Conservation (phyloP, 2,888 invertebrate species). For the Pyralis farinalis region DNA sequence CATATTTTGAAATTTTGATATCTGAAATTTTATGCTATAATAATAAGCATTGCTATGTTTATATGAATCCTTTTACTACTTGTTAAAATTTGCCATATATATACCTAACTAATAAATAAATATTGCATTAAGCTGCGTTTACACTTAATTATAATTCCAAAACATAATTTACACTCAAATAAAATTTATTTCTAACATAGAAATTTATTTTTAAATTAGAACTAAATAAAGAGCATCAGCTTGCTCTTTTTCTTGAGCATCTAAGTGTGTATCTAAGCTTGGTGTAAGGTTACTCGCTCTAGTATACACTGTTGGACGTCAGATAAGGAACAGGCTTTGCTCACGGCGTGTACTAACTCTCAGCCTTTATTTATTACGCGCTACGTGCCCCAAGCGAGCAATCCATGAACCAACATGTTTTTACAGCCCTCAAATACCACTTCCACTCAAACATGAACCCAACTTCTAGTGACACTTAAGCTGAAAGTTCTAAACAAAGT, state of each 20-base stretch:
- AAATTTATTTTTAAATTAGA: no score
- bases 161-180: no score
- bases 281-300: conserved; percentile 59
- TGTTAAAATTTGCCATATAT: no score
- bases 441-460: conserved; percentile 12
- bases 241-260: conserved; percentile 25
- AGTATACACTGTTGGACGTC: conserved; percentile 44
- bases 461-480: conserved; percentile 25
- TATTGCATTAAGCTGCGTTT: no score
- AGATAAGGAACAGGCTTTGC: conserved; percentile 66
- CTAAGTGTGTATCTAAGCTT: conserved; percentile 36
- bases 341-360: conserved; percentile 62
- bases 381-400: conserved; percentile 64
- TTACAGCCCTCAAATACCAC: conserved; percentile 23
- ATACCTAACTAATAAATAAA: no score
- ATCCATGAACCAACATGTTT: conserved; percentile 35
- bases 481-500: conserved; percentile 14
- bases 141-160: no score
- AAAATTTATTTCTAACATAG: no score
- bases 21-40: no score
- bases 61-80: no score
- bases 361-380: conserved; percentile 68
- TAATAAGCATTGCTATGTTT: no score
- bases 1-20: no score
- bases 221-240: conserved; percentile 9